Base-by-base conservation (phyloP, 2,888 invertebrate genomes). In the Cheilosia urbana region DNA sequence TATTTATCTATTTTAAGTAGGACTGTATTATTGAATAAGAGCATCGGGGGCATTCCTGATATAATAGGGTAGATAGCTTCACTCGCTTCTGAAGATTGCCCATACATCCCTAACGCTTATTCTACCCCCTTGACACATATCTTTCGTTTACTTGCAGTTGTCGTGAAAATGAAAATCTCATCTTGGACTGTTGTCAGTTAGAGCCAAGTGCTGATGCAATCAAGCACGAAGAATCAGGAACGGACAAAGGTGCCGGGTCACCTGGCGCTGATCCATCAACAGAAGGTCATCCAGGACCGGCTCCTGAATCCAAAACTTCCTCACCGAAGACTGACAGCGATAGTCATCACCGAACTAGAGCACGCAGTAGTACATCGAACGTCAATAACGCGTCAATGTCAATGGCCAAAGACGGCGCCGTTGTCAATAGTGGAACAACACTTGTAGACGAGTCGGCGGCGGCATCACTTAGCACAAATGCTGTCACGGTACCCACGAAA, bases 121-220 rank as follows among this genome's bases (percentile, higher is more conserved):
- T 24, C 4, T 17, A 45, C 1, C 45, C 2, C 2, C n/a, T 2
- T 30, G 4, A 17, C 2, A 34, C 2, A 17, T 21, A 24, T 65
- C 34, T 0, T 42, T 58, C 4, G 11, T 53, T 27, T 27, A 2
- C 0, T 53, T 79, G 5, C 51, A 92, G 92, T 80, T 91, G 90
- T 87, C 91, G 91, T 0, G 98, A 98, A 92, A 97, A 96, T 90
- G 96, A 96, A 89, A 96, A 98, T 91, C 94, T 98, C 68, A 96
- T 98, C 60, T 96, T 98, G 96, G 98, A 98, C 93, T 96, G 97
- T 92, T 98, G 97, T 91, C 98, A 98, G 93, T 92, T 98, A 90
- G 97, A 97, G 92, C 96, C 97, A 89, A 96, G 95, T 89, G 95
- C 95, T 40, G 92, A 93, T 88, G 95, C 95, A 87, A 97, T 91